Evolutionary conservation across 2,797 vertebrate genomes (phyloP).

Genomic region (Peromyscus melanophrys): DNA sequence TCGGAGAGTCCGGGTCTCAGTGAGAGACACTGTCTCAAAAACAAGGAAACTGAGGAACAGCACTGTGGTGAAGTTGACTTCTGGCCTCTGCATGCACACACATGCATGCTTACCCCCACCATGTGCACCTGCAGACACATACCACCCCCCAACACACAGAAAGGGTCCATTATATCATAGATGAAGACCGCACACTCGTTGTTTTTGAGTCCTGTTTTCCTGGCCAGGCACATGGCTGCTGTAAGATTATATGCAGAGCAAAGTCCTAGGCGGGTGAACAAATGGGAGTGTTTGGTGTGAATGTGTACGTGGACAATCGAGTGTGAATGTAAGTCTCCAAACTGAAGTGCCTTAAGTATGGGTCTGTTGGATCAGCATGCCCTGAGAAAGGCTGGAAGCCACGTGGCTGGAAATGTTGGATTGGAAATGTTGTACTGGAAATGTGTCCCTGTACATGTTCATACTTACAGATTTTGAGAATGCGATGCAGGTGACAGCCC

Average conservation of each 20-base stretch:
- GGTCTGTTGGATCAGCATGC: neutral
- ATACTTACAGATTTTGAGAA: conserved; percentile 98
- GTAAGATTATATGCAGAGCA: accelerated
- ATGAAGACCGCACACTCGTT: accelerated
- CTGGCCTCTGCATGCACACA: neutral
- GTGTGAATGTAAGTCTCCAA: neutral
- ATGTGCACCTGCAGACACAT: neutral
- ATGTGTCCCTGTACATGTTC: too few species aligned
- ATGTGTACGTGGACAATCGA: accelerated
- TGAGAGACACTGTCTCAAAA: neutral
- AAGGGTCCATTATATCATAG: neutral
- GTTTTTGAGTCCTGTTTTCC: neutral
- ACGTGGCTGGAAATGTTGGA: neutral
- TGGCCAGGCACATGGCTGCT: accelerated
- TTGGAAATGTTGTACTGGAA: neutral
- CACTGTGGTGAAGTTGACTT: too few species aligned
- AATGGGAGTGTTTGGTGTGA: accelerated
- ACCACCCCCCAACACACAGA: neutral
- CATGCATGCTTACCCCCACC: neutral
- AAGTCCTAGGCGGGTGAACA: accelerated
- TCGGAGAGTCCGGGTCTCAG: neutral
- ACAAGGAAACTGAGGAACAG: neutral
- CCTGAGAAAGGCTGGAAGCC: neutral
- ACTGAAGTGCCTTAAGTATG: too few species aligned
- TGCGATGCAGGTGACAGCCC: conserved; percentile 96